Evolutionary conservation across 2,113 vertebrate genomes (phyloP).

Genomic region (Tupaia tana): DNA sequence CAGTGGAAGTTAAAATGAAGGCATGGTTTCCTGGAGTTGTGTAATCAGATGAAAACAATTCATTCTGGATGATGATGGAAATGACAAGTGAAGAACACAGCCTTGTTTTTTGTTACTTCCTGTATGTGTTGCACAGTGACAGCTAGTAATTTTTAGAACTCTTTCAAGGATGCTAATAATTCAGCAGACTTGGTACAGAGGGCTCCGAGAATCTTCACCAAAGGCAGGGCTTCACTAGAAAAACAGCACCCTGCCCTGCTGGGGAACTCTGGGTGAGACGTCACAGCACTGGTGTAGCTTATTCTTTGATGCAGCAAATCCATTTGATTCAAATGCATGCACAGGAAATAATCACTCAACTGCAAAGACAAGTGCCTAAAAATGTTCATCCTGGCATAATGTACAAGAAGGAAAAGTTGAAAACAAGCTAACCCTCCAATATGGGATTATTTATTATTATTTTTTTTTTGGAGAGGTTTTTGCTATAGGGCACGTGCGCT

Average conservation of each 20-base stretch:
- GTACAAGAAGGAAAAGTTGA: neutral
- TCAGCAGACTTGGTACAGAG: neutral
- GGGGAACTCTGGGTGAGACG: fast-evolving
- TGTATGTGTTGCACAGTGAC: neutral
- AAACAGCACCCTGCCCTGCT: neutral
- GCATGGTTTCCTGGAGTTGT: neutral
- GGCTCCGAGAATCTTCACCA: neutral
- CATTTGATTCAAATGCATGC: neutral
- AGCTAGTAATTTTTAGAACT: neutral
- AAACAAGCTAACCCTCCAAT: neutral
- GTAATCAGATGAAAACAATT: conserved; percentile 17
- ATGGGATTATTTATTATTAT: neutral
- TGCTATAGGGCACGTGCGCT: too few species aligned
- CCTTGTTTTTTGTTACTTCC: neutral
- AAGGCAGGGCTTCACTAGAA: neutral
- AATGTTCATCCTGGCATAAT: neutral
- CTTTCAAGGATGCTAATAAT: conserved; percentile 36
- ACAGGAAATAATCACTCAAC: neutral
- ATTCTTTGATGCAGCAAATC: neutral
- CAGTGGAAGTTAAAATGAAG: conserved; percentile 15
- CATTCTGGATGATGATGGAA: neutral
- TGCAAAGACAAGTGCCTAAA: neutral
- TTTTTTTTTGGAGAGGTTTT: too few species aligned
- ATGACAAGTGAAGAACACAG: neutral
- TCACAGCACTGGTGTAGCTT: neutral